phyloP scores from a whole-genome alignment of 2,113 vertebrate genomes.

The Austrofundulus limnaeus region DNA sequence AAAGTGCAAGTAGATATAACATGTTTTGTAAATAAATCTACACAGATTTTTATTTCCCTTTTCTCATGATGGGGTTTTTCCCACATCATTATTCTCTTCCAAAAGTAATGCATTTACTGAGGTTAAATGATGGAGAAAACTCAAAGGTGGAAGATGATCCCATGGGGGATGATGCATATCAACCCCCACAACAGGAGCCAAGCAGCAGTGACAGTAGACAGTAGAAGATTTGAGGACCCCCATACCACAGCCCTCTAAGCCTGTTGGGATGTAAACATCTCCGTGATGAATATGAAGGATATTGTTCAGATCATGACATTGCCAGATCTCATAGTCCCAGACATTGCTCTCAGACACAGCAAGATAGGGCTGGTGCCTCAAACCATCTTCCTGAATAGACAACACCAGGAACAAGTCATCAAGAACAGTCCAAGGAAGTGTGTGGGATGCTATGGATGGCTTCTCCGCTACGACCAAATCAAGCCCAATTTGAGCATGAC shows the following conservation, averaged over 20 bases:
- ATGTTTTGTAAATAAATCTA: neutral
- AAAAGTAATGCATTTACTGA: neutral
- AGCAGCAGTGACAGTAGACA: neutral
- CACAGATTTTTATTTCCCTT: neutral
- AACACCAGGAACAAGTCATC: neutral
- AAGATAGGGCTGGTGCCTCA: too few relatives aligned
- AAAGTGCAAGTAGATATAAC: too few relatives aligned
- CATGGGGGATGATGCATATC: neutral
- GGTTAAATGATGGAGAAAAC: constrained; percentile 1
- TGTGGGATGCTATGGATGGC: neutral
- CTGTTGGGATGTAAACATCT: neutral
- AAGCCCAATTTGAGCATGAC: neutral
- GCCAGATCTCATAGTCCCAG: too few relatives aligned
- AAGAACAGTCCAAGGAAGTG: neutral
- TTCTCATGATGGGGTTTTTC: neutral
- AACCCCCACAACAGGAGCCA: constrained; percentile 1
- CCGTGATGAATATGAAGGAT: neutral
- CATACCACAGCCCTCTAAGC: neutral
- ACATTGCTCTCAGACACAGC: too few relatives aligned
- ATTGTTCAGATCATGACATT: neutral
- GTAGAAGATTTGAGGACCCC: constrained; percentile 5
- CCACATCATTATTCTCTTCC: neutral
- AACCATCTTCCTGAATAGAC: too few relatives aligned
- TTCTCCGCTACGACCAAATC: neutral
- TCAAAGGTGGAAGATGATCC: neutral